phyloP scores from a whole-genome alignment of 2,797 vertebrate species.

The Tangara arthus region DNA sequence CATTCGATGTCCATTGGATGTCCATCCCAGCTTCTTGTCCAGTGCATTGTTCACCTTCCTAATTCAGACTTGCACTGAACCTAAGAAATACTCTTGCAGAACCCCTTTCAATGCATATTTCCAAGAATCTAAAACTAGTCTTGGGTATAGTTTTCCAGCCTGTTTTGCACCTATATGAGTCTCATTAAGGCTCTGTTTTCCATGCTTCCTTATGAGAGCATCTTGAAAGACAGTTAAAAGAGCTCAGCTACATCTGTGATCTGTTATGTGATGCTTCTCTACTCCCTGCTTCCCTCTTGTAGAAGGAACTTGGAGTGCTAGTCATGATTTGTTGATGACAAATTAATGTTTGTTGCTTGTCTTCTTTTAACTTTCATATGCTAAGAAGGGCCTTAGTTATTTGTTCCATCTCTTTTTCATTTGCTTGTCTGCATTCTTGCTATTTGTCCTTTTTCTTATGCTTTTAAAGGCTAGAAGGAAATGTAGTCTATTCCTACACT shows the following conservation, averaged over 20 bases:
- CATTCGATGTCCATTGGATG: not conserved
- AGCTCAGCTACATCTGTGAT: not conserved
- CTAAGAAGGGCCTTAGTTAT: not conserved
- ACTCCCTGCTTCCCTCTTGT: not conserved
- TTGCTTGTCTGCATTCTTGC: not conserved
- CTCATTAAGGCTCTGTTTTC: not conserved
- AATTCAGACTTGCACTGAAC: not conserved
- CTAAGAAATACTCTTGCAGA: not conserved
- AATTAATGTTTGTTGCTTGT: not conserved
- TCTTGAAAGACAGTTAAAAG: not conserved
- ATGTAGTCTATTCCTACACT: not conserved
- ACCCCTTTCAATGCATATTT: not conserved
- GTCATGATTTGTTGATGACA: not conserved
- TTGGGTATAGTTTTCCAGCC: not conserved
- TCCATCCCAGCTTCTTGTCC: not conserved
- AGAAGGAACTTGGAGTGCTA: not conserved
- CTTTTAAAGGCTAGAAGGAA: not conserved
- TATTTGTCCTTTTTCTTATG: not conserved
- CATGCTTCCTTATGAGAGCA: not conserved
- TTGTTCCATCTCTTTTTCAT: not conserved
- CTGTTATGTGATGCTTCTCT: not conserved
- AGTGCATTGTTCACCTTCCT: not conserved
- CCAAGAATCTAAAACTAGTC: not conserved
- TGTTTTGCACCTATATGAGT: not conserved
- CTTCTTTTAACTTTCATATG: not conserved